Evolutionary conservation across 2,797 vertebrate genomes (phyloP).

Genomic region (Distichodus sexfasciatus): DNA sequence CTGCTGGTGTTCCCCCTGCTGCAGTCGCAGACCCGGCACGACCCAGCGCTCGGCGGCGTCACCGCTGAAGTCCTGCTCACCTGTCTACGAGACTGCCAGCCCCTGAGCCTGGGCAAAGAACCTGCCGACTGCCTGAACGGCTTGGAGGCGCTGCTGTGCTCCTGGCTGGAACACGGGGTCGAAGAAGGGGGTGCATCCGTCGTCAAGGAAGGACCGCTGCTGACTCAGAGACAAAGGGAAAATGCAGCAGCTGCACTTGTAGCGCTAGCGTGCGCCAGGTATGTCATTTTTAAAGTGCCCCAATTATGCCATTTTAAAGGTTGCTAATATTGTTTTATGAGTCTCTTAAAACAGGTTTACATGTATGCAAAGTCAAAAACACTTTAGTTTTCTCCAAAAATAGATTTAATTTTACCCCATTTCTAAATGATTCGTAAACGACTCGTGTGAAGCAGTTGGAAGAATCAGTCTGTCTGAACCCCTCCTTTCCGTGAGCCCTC

Average conservation of each 20-base stretch:
- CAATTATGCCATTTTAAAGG: too few relatives aligned
- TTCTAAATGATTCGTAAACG: too few relatives aligned
- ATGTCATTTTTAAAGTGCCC: too few relatives aligned
- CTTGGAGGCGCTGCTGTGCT: conserved; percentile 92
- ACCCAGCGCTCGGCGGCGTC: conserved; percentile 94
- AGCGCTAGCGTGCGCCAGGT: conserved; percentile 97
- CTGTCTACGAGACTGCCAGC: conserved; percentile 97
- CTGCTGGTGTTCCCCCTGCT: conserved; percentile 96
- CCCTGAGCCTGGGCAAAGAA: conserved; percentile 96
- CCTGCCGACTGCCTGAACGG: conserved; percentile 96
- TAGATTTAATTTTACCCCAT: too few relatives aligned
- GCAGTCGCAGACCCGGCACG: conserved; percentile 94
- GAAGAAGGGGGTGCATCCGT: conserved; percentile 55
- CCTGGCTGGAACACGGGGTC: conserved; percentile 89
- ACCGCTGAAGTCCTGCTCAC: conserved; percentile 95
- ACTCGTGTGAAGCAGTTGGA: too few relatives aligned
- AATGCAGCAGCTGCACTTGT: conserved; percentile 96
- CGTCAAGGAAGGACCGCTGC: conserved; percentile 59
- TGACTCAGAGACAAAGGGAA: conserved; percentile 90
- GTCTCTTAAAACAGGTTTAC: too few relatives aligned
- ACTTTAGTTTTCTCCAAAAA: too few relatives aligned
- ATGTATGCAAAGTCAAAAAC: too few relatives aligned
- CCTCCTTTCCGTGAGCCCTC: too few relatives aligned
- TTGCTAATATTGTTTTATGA: too few relatives aligned
- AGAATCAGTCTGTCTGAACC: too few relatives aligned